These are phyloP conservation scores for Triplophysa bombifrons DNA, from an alignment of 2,797 vertebrate genomes.

Conservation along the genomic window DNA sequence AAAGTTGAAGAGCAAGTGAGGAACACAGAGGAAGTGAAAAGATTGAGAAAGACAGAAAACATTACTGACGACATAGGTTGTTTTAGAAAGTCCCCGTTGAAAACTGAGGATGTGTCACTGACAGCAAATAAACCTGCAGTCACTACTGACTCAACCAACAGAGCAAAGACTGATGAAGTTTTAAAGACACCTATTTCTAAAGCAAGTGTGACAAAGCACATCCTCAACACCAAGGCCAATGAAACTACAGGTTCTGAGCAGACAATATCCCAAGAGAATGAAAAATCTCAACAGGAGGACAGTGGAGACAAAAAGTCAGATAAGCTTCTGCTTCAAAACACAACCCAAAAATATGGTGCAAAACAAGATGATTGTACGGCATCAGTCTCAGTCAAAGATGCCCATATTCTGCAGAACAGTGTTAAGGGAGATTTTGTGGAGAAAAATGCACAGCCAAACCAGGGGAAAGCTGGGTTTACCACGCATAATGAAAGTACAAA, in stretches of 20 bases:
- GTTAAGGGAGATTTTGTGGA: conserved; percentile 1
- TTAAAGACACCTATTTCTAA: background rate
- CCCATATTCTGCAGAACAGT: background rate
- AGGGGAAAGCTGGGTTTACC: conserved; percentile 27
- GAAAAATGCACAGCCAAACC: conserved; percentile 18
- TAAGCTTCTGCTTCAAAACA: background rate
- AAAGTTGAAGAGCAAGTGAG: conserved; percentile 40
- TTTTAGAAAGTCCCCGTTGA: conserved; percentile 10
- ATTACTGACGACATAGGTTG: background rate
- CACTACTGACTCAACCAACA: background rate
- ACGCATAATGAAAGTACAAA: conserved; percentile 21
- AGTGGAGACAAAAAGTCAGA: conserved; percentile 1
- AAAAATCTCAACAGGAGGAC: conserved; percentile 20
- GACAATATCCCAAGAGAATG: background rate
- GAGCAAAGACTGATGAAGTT: conserved; percentile 1
- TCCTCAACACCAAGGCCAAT: background rate
- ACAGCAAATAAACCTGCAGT: background rate
- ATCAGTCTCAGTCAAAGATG: conserved; percentile 5
- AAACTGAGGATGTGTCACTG: conserved; percentile 22
- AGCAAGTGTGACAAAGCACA: background rate
- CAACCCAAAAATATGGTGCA: conserved; percentile 1
- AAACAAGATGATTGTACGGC: conserved; percentile 16
- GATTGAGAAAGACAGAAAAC: conserved; percentile 18
- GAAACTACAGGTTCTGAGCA: conserved; percentile 12
- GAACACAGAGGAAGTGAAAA: conserved; percentile 23